phyloP scores from a whole-genome alignment of 2,888 invertebrate species.

The Ditula angustiorana region DNA sequence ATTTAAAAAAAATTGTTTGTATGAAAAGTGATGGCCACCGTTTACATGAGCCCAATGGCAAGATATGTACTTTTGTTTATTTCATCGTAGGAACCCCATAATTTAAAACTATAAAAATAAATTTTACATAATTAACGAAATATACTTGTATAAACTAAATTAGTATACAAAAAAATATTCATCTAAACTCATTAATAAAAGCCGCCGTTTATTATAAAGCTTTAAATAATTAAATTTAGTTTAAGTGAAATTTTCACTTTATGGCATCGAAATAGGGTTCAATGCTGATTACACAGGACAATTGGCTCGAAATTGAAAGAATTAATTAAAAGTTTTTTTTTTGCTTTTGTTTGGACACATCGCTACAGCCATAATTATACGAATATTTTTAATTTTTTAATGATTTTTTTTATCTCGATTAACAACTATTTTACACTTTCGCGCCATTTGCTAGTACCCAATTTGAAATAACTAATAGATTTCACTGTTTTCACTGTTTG shows the following conservation, averaged over 20 bases:
- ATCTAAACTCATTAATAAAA: conserved; percentile 36
- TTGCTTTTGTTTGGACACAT: no score
- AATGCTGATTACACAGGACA: conserved; percentile 11
- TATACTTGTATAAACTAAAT: conserved; percentile 39
- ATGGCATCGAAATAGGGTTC: conserved; percentile 20
- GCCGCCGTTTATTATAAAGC: conserved; percentile 29
- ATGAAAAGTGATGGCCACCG: neutral
- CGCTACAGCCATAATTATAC: no score
- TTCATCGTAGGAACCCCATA: conserved; percentile 29
- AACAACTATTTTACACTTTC: no score
- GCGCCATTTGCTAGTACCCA: no score
- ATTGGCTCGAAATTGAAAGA: no score
- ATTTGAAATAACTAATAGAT: no score
- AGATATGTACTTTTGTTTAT: conserved; percentile 30
- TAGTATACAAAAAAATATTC: conserved; percentile 41
- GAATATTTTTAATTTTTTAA: no score
- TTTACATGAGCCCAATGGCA: conserved; percentile 1
- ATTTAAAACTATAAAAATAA: conserved; percentile 36
- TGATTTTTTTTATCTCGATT: no score
- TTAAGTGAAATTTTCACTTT: conserved; percentile 21
- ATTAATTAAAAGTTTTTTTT: no score
- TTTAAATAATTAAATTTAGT: conserved; percentile 23
- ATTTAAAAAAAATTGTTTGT: no score
- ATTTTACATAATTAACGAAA: conserved; percentile 39
- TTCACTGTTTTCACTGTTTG: no score